A percentile compares a stretch with the other conserved stretches of the same genome.
These are phyloP conservation scores for Aurelia coerulea DNA, from an alignment of 30 jellyfish, hydroid and myxozoan species.

Conservation along the genomic window DNA sequence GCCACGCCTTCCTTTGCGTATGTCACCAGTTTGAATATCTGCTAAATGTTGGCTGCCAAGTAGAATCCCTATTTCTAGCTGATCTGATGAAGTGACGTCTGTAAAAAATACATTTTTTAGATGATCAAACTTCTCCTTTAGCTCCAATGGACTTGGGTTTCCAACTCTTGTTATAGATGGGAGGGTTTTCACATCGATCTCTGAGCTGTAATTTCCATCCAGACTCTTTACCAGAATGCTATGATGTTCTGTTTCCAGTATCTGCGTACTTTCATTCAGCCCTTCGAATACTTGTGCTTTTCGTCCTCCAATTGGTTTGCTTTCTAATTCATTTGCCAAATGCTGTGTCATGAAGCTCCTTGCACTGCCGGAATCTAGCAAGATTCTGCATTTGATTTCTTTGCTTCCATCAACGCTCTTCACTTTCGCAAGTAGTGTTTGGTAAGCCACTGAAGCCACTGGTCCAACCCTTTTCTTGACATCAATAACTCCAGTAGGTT, in stretches of 20 bases:
- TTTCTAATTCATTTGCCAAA: slow-evolving; percentile 19
- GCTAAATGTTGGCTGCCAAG: slow-evolving; percentile 68
- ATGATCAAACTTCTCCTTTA: slow-evolving; percentile 25
- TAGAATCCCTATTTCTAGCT: slow-evolving; percentile 33
- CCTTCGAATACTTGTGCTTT: slow-evolving; percentile 20
- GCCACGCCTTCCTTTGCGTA: slow-evolving; percentile 26
- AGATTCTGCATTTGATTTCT: slow-evolving; percentile 39
- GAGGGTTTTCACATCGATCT: slow-evolving; percentile 24
- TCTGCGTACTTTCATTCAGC: slow-evolving; percentile 11
- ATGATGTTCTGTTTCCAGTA: slow-evolving; percentile 52
- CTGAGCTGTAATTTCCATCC: slow-evolving; percentile 24
- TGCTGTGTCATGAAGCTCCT: slow-evolving; percentile 52
- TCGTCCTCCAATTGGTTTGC: slow-evolving; percentile 13
- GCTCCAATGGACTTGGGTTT: slow-evolving; percentile 49
- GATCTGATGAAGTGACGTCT: slow-evolving; percentile 19
- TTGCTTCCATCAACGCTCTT: slow-evolving; percentile 5
- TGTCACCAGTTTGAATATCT: slow-evolving; percentile 28
- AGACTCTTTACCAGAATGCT: slow-evolving; percentile 22
- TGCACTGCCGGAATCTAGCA: slow-evolving; percentile 57
- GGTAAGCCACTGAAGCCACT: slow-evolving; percentile 50
- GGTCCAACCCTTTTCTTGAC: not conserved
- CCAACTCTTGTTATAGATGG: slow-evolving; percentile 68
- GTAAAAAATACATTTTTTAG: slow-evolving; percentile 35
- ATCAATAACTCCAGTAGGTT: slow-evolving; percentile 51
- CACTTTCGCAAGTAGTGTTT: not conserved